Evolutionary conservation across 2,888 invertebrate genomes (phyloP).

Genomic region (Polyploca ridens): DNA sequence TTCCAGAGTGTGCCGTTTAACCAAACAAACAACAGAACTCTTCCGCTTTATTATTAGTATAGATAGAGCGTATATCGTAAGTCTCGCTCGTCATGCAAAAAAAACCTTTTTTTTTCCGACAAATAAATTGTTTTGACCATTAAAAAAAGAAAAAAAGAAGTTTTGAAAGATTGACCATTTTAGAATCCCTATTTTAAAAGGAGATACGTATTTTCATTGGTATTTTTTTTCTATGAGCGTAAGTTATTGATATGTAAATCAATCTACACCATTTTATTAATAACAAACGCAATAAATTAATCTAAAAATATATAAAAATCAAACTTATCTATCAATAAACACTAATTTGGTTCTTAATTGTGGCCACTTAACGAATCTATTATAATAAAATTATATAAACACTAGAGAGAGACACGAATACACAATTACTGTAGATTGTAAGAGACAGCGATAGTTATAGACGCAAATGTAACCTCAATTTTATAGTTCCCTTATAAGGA

Average conservation of each 20-base stretch:
- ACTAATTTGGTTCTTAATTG: slow-evolving; percentile 10
- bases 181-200: too few species aligned
- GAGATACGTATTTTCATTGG: too few species aligned
- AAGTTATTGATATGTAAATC: not conserved
- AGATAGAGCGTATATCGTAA: too few species aligned
- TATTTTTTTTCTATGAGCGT: too few species aligned
- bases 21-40: too few species aligned
- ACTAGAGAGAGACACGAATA: slow-evolving; percentile 30
- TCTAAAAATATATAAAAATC: not conserved
- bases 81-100: too few species aligned
- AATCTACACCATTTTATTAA: not conserved
- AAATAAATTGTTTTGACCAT: too few species aligned
- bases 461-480: slow-evolving; percentile 67
- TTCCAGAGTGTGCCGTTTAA: too few species aligned
- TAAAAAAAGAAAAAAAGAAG: too few species aligned
- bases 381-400: slow-evolving; percentile 18
- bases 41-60: too few species aligned
- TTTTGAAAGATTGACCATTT: too few species aligned
- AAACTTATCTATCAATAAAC: slow-evolving; percentile 11
- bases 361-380: slow-evolving; percentile 15
- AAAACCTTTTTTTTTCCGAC: too few species aligned
- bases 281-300: not conserved
- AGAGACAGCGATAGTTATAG: slow-evolving; percentile 44
- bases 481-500: slow-evolving; percentile 67
- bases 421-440: slow-evolving; percentile 31